Conservation (phyloP, 2,888 invertebrate species). For the Diarsia rubi region DNA sequence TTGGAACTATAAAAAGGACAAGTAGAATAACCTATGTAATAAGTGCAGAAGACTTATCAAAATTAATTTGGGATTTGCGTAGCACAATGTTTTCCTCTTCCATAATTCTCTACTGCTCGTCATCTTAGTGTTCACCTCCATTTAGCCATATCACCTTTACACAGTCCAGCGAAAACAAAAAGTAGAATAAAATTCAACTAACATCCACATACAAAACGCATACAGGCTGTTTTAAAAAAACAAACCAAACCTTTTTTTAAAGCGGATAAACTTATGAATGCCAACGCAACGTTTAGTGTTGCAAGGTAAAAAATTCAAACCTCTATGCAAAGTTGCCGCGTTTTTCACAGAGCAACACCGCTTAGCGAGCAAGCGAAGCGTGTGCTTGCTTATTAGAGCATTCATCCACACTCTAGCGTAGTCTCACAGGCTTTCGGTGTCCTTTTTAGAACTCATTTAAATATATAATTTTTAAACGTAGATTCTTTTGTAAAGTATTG, state of each 20-base stretch:
- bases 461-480: constrained; percentile 52
- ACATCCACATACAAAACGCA: background rate
- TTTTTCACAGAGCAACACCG: constrained; percentile 63
- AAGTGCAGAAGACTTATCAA: no score
- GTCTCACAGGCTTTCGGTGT: constrained; percentile 43
- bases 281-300: constrained; percentile 38
- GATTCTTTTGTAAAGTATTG: constrained; percentile 16
- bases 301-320: constrained; percentile 34
- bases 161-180: background rate
- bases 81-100: background rate
- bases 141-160: background rate
- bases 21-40: no score
- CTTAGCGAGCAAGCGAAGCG: constrained; percentile 58
- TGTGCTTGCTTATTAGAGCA: constrained; percentile 68
- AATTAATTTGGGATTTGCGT: background rate
- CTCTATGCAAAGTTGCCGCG: constrained; percentile 23
- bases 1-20: background rate
- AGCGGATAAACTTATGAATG: constrained; percentile 29
- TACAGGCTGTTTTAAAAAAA: constrained; percentile 15
- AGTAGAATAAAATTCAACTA: background rate
- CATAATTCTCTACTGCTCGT: background rate
- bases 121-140: background rate
- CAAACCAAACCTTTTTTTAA: constrained; percentile 12
- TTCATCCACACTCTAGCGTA: constrained; percentile 63
- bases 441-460: constrained; percentile 53